Base-by-base conservation (phyloP, 2,113 vertebrate genomes). In the Centropristis striata region DNA sequence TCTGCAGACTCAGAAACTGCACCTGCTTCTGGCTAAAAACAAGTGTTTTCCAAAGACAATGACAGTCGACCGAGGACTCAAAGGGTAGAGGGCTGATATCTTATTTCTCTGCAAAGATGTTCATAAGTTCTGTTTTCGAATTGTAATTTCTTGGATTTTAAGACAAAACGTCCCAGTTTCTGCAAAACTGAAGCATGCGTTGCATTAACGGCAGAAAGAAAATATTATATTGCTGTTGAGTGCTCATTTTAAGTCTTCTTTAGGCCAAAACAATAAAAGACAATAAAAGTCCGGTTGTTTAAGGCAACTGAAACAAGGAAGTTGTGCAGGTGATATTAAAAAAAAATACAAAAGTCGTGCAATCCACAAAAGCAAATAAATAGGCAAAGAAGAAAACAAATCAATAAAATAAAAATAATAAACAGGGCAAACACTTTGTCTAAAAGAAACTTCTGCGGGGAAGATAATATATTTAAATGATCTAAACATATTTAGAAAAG, bases 71-170 rank as follows among this genome's bases (percentile, higher is more conserved):
- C 3, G 42, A 4, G 23, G 59, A 44, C 59, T 20, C 41, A 16
- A 32, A 27, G 15, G 47, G 23, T 12, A 23, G 15, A 28, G 21
- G 32, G 28, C 32, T 37, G 42, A 64, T 64, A 28, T 21, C 36
- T 44, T 16, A 44, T 73, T 73, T 44, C 46, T 27, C 63, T 54
- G 44, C 46, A 67, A 18, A 39, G 41, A 51, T 32, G 13, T 47
- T 51, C 15, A 57, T 55, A 39, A 49, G 21, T 23, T 80, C 37
- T 53, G 54, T 16, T 18, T 44, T 60, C 12, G 36, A 10, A 18
- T 36, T 51, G 3, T n/a, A 47, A 12, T 18, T 49, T 55, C 3
- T 7, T 23, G 18, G 63, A 41, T 73, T n/a, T 50, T 23, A 12
- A 47, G 25, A 8, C 2, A 53, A 63, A 63, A 51, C 3, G 25